Percentiles rank a stretch among this genome's conserved stretches.
phyloP scores from a whole-genome alignment of 2,888 invertebrate species.

The Anagyrus pseudococci region DNA sequence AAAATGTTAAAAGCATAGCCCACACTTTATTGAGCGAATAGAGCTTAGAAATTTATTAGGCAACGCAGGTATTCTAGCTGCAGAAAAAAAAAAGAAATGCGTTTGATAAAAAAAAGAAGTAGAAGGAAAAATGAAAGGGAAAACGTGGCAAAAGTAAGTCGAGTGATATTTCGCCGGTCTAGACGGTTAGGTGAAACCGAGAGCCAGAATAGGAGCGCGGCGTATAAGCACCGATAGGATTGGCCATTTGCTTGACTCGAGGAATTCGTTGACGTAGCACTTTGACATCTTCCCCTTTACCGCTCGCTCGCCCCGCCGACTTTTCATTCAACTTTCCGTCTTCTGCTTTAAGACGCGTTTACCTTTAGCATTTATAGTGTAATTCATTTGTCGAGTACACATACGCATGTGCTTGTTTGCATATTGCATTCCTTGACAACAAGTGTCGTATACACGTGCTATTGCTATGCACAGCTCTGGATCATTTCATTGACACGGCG shows the following conservation, averaged over 20 bases:
- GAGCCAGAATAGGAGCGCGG: slow-evolving; percentile 48
- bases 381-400: neutral
- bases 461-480: no score
- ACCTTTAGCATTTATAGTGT: neutral
- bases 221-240: slow-evolving; percentile 46
- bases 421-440: no score
- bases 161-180: slow-evolving; percentile 47
- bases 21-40: no score
- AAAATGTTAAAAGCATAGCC: no score
- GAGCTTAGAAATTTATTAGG: no score
- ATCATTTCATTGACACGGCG: no score
- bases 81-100: slow-evolving; percentile 1
- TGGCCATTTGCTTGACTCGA: slow-evolving; percentile 53
- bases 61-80: no score
- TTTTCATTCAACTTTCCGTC: slow-evolving; percentile 21
- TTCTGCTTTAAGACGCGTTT: slow-evolving; percentile 5
- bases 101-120: neutral
- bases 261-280: slow-evolving; percentile 59
- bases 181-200: slow-evolving; percentile 46
- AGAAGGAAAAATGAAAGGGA: neutral
- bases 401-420: no score
- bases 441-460: no score
- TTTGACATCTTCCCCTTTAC: slow-evolving; percentile 45
- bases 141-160: slow-evolving; percentile 12
- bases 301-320: neutral